A percentile compares a stretch with the other conserved stretches of the same genome.
These are phyloP conservation scores for Labrus mixtus DNA, from an alignment of 2,113 vertebrate genomes.

Conservation along the genomic window DNA sequence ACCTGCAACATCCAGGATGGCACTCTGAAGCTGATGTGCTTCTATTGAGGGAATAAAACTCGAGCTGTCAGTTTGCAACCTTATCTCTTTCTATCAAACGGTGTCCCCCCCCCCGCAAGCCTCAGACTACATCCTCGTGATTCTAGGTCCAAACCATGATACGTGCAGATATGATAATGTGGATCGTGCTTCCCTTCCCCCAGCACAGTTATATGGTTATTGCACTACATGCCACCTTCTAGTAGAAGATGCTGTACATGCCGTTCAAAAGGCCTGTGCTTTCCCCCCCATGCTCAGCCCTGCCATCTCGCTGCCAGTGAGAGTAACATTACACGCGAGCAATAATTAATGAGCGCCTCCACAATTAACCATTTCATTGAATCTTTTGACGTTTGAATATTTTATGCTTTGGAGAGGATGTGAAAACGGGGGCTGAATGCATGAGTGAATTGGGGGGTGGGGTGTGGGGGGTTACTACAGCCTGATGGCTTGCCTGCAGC, in stretches of 20 bases:
- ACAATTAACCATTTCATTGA: conserved; percentile 76
- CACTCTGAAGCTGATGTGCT: neutral
- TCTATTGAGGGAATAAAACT: neutral
- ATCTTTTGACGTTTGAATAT: conserved; percentile 68
- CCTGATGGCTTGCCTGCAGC: conserved; percentile 58
- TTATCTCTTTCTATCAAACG: neutral
- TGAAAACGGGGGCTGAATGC: conserved; percentile 46
- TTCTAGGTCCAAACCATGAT: conserved; percentile 16
- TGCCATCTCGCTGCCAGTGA: conserved; percentile 37
- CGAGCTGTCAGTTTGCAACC: conserved; percentile 4
- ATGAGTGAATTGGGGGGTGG: conserved; percentile 63
- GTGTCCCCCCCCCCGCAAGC: neutral
- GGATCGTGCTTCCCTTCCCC: conserved; percentile 54
- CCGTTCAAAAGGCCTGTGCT: conserved; percentile 21
- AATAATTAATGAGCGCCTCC: conserved; percentile 81
- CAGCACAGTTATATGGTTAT: conserved; percentile 28
- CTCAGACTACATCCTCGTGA: conserved; percentile 1
- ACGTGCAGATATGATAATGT: conserved; percentile 11
- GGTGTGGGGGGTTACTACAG: conserved; percentile 63
- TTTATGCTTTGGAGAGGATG: conserved; percentile 61
- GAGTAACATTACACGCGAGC: conserved; percentile 65
- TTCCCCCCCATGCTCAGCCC: conserved; percentile 7
- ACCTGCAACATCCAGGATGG: conserved; percentile 38
- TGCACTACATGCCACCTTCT: conserved; percentile 30
- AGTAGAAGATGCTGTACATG: conserved; percentile 19